Evolutionary conservation across 2,797 vertebrate species (phyloP).

Genomic region (Furcifer pardalis): DNA sequence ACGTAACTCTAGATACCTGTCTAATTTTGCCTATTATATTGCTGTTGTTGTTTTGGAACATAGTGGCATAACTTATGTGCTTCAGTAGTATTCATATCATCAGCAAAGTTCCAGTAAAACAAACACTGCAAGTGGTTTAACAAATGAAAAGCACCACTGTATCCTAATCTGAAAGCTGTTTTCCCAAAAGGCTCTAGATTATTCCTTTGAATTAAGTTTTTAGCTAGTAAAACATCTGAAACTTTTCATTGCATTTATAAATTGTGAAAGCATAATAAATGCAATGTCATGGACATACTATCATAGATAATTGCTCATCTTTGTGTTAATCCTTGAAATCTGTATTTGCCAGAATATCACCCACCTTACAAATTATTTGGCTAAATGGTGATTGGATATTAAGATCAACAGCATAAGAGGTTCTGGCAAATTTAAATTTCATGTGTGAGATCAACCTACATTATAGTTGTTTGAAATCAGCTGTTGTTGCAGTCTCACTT

Average conservation of each 20-base stretch:
- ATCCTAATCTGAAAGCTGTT: neutral
- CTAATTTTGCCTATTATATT: neutral
- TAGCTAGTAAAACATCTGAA: neutral
- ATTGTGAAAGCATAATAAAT: neutral
- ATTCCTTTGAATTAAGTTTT: neutral
- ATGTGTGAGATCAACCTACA: neutral
- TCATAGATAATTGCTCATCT: neutral
- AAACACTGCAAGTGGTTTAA: neutral
- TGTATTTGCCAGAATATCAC: neutral
- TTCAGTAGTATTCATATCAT: neutral
- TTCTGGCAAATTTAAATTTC: neutral
- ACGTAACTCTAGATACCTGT: neutral
- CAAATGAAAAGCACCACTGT: neutral
- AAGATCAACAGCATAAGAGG: neutral
- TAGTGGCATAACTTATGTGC: neutral
- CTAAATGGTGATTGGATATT: neutral
- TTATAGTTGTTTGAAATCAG: neutral
- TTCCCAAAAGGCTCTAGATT: neutral
- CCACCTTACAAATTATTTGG: neutral
- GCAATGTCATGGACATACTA: neutral
- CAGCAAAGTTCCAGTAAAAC: neutral
- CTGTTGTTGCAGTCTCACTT: neutral
- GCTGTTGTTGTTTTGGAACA: neutral
- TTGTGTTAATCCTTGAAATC: neutral
- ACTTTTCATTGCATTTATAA: neutral